Evolutionary conservation across 2,888 invertebrate genomes (phyloP), one percentile per base, ranked within the genome.

Genomic region (Apantesis nais): DNA sequence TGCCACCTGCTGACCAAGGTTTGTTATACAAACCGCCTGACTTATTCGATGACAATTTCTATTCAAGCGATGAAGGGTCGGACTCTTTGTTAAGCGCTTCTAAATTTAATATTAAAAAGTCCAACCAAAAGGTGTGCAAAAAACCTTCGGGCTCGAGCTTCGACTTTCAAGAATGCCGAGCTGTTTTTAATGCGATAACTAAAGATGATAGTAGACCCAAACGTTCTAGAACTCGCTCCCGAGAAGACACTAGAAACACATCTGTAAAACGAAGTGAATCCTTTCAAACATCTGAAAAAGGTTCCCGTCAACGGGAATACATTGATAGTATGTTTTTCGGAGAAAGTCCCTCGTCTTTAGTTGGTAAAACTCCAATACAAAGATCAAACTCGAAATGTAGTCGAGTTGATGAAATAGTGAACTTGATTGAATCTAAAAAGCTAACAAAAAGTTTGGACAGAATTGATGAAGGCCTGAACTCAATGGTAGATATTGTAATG

Each of bases 401-500:
- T 73, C 88, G 93, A 11, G 94, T 94, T 2, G 95, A 94, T 76
- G 94, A 95, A 89, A 94, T 95, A 66, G 93, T 95, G 0, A 96
- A 93, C 63, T 92, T 96, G 41, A 92, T 96, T 66, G 96, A 96
- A 85, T 96, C 96, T 2, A 95, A 96, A 68, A 95, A 96, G 67
- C 88, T 96, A 62, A 96, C 97, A 0, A 98, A 98, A 90, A 98
- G 98, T 78, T 90, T 98, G 65, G 98, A 98, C 78, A 95, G 97
- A 71, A 97, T 98, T 61, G 97, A 97, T 85, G 96, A 96, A 86
- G 96, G 97, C 29, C 88, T 97, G 37, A 96, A 97, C 83, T 96
- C 97, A 0, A 96, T 97, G 95, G 96, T 97, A 0, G 96, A 97
- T 82, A 97, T 97, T 55, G 96, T 97, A 0, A 95, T 97, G 75